Percentiles rank a stretch among this genome's conserved stretches.
These are phyloP conservation scores for Lasioglossum malachurum DNA, from an alignment of 2,888 invertebrate species.

Conservation along the genomic window DNA sequence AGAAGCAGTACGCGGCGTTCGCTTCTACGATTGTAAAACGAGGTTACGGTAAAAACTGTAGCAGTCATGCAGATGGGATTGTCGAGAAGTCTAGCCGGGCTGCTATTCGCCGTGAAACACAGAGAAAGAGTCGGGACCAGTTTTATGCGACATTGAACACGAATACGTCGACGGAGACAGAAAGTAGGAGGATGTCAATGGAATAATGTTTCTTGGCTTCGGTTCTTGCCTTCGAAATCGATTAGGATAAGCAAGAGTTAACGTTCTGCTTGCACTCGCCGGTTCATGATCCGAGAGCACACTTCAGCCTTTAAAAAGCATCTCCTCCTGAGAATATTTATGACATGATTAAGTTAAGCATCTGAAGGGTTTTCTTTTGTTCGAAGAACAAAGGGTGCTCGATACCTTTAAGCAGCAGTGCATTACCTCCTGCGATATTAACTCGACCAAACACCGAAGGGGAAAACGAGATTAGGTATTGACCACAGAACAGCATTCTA, in stretches of 20 bases:
- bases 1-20: constrained; percentile 8
- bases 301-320: not conserved
- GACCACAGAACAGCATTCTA: not conserved
- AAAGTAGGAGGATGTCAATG: not conserved
- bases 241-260: not conserved
- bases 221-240: not conserved
- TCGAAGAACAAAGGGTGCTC: not conserved
- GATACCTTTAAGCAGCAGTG: not conserved
- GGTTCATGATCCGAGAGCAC: not conserved
- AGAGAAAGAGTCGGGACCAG: not conserved
- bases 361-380: not conserved
- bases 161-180: not conserved
- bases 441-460: not conserved
- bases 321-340: constrained; percentile 1
- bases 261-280: not conserved
- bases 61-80: not conserved
- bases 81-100: no score
- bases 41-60: not conserved
- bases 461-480: not conserved
- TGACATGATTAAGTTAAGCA: not conserved
- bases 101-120: not conserved
- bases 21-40: not conserved
- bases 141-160: not conserved
- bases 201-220: not conserved
- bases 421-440: not conserved